phyloP scores from a whole-genome alignment of 2,797 vertebrate species.

The Psittacula echo region DNA sequence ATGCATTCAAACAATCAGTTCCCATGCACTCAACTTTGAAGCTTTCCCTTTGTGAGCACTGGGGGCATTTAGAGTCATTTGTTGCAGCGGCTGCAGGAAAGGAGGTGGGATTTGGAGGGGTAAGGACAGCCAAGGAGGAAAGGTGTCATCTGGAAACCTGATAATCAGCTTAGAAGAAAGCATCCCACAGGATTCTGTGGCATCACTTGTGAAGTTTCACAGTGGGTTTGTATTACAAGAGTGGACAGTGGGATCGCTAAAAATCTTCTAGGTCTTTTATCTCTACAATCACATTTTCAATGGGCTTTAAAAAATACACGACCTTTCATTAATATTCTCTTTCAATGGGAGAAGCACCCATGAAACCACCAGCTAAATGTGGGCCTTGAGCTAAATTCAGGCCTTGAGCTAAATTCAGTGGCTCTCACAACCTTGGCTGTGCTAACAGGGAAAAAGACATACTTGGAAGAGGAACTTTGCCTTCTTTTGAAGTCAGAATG shows the following conservation, averaged over 20 bases:
- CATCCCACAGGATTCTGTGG: not conserved
- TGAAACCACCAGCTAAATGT: not conserved
- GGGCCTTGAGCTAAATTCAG: not conserved
- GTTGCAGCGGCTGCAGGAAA: fast-evolving
- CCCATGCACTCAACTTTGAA: slow-evolving; percentile 1
- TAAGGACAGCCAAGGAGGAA: not conserved
- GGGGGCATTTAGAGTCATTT: not conserved
- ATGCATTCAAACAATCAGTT: not conserved
- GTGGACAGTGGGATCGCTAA: not conserved
- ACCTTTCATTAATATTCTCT: not conserved
- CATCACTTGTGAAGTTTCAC: not conserved
- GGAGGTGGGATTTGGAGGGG: not conserved
- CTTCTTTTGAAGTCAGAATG: slow-evolving; percentile 68
- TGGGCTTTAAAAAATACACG: not conserved
- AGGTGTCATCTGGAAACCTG: not conserved
- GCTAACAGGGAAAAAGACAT: not conserved
- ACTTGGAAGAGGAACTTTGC: slow-evolving; percentile 55
- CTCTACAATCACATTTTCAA: not conserved
- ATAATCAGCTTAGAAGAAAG: not conserved
- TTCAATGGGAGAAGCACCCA: not conserved
- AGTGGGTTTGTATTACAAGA: not conserved
- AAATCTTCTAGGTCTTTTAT: not conserved
- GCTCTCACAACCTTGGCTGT: not conserved
- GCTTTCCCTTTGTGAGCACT: not conserved
- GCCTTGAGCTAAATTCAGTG: not conserved